Base-by-base conservation (phyloP, 2,113 vertebrate species). In the Cinclus mexicanus region DNA sequence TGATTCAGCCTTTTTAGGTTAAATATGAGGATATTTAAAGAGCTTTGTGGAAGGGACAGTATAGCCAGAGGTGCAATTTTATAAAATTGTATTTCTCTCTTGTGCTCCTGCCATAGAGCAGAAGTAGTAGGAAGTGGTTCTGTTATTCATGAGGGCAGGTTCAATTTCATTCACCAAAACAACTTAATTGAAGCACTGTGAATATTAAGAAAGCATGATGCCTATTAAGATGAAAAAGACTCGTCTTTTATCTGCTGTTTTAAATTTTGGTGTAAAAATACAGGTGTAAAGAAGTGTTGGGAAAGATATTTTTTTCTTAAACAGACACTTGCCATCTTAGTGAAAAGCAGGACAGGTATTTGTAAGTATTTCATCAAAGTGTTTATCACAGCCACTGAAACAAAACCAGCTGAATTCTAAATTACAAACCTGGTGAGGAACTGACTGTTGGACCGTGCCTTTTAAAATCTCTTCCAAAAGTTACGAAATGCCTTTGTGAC, bases 391-490 rank as follows among this genome's bases (percentile, higher is more conserved):
- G 53, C 6, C n/a, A 65, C 29, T 60, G 80, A 71, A 93, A 94
- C 35, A 63, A 77, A 85, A 68, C 15, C 21, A 67, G 20, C 7
- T 92, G 46, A 85, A 83, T 80, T 83, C 79, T 74, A 39, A 67
- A 83, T 86, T 74, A 67, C 42, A 87, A 67, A 75, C 19, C 59
- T 81, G 33, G 39, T 55, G 76, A 89, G 76, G 59, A 88, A 55
- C 4, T 53, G 31, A 22, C n/a, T 69, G 33, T 46, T 4, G 5
- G 25, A 46, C 22, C 26, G 12, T 61, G 29, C 42, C 33, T 94
- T 89, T 94, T 90, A 2, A 67, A 88, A 14, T 72, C 10, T 72
- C 63, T 52, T 85, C 53, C 76, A 81, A 44, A 59, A 70, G 33
- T 42, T 37, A 33, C 44, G 11, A 19, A 37, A 46, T 47, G 8